Evolutionary conservation across 2,888 invertebrate genomes (phyloP).

Genomic region (Pterobdella sp.): DNA sequence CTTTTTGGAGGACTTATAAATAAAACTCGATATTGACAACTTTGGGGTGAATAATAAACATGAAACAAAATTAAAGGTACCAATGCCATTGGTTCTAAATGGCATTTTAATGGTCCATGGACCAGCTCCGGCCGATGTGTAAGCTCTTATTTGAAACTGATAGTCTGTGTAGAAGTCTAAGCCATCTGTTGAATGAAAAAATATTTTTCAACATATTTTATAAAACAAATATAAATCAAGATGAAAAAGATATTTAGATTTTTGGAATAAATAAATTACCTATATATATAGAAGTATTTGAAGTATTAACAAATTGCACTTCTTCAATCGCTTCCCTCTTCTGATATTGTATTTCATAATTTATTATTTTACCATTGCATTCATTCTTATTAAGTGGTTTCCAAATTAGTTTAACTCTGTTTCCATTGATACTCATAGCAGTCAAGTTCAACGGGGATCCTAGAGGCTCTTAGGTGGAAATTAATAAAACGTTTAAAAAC

Average conservation of each 20-base stretch:
- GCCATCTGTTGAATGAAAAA: constrained; percentile 39
- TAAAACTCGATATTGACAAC: neutral
- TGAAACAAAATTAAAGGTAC: constrained; percentile 28
- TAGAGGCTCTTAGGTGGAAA: constrained; percentile 45
- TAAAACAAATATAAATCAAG: neutral
- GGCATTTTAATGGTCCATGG: constrained; percentile 79
- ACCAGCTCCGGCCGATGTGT: constrained; percentile 80
- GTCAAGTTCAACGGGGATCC: constrained; percentile 55
- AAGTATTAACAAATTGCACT: constrained; percentile 45
- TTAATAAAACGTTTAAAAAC: too few species aligned
- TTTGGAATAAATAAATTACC: neutral
- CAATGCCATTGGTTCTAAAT: constrained; percentile 41
- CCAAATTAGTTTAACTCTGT: constrained; percentile 51
- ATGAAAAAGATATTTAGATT: too few species aligned
- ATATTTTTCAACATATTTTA: neutral
- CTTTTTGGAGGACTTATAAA: neutral
- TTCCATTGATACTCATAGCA: constrained; percentile 77
- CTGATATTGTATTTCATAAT: constrained; percentile 78
- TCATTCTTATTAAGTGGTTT: constrained; percentile 64
- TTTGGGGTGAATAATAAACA: too few species aligned
- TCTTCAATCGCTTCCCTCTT: constrained; percentile 56
- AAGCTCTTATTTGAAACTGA: constrained; percentile 79
- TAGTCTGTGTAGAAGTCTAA: constrained; percentile 90
- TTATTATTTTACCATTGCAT: constrained; percentile 62
- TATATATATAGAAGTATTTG: constrained; percentile 42